These are phyloP conservation scores for Brachyrhaphis roseni DNA, from an alignment of 2,797 vertebrate species.

Conservation along the genomic window DNA sequence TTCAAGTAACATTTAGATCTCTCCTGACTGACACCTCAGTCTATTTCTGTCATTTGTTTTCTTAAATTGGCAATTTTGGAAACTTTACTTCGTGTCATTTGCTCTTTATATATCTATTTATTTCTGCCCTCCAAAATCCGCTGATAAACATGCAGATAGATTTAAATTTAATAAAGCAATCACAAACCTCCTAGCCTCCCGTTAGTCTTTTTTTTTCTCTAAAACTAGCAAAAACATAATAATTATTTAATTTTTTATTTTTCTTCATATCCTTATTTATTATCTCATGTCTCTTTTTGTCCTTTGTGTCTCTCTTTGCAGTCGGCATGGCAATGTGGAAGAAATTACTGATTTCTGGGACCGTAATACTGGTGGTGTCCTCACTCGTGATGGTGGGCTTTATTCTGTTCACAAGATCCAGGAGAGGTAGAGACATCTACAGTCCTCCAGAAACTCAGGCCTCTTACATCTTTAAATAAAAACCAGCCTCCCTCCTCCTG, in stretches of 20 bases:
- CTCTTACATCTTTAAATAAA: constrained; percentile 65
- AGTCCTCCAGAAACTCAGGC: constrained; percentile 66
- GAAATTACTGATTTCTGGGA: constrained; percentile 62
- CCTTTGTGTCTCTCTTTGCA: constrained; percentile 36
- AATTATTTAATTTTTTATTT: neutral
- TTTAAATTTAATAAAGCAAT: neutral
- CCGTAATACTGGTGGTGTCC: constrained; percentile 54
- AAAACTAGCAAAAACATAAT: neutral
- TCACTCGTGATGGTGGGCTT: constrained; percentile 40
- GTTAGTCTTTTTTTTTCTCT: neutral
- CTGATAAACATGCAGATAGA: neutral
- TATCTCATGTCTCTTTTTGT: neutral
- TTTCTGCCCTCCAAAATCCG: neutral
- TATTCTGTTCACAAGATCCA: constrained; percentile 67
- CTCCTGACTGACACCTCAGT: neutral
- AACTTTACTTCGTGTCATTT: neutral
- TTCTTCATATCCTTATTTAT: neutral
- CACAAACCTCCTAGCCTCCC: neutral
- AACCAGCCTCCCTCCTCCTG: constrained; percentile 29
- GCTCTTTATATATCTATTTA: too few species aligned
- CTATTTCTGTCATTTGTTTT: neutral
- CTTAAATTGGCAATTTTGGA: neutral
- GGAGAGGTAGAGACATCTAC: constrained; percentile 82
- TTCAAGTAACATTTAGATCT: neutral
- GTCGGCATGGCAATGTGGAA: constrained; percentile 80